Percentiles rank a stretch among this genome's conserved stretches.
Evolutionary conservation across 1,140 invertebrate species (phyloP).

Genomic region (Pissodes strobi): DNA sequence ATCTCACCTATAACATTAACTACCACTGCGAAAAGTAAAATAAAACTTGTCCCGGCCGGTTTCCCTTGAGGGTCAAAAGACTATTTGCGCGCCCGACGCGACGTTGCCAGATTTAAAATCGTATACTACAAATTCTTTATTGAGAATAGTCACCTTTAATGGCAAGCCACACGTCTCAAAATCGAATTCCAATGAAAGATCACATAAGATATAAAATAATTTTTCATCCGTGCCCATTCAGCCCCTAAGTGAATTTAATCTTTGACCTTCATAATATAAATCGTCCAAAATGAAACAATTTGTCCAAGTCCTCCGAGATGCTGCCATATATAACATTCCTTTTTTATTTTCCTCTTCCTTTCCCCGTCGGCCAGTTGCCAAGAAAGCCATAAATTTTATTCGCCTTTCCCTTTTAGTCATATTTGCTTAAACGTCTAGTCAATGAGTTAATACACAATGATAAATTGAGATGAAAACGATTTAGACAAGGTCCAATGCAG

Average conservation of each 20-base stretch:
- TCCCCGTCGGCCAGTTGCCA: slow-evolving; percentile 4
- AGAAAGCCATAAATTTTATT: slow-evolving; percentile 6
- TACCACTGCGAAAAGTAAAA: no score
- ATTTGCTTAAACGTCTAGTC: slow-evolving; percentile 14
- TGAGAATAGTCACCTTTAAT: no score
- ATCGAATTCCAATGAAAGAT: no score
- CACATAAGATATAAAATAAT: no score
- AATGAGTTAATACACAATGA: slow-evolving; percentile 1
- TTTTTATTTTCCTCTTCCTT: not conserved
- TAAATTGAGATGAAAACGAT: not conserved
- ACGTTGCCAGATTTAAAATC: no score
- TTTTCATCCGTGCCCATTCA: no score
- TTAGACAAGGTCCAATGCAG: not conserved
- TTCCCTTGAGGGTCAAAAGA: no score
- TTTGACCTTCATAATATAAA: slow-evolving; percentile 15
- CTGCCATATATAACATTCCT: slow-evolving; percentile 11
- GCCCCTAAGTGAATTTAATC: slow-evolving; percentile 12
- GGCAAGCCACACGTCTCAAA: no score
- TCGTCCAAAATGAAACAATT: slow-evolving; percentile 15
- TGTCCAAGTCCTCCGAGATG: slow-evolving; percentile 10
- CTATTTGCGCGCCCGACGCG: no score
- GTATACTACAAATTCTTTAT: no score
- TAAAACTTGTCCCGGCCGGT: no score
- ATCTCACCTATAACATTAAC: no score
- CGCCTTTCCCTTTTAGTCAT: slow-evolving; percentile 6